These are phyloP conservation scores for Cheilosia vernalis DNA, from an alignment of 2,888 invertebrate species.

Conservation along the genomic window DNA sequence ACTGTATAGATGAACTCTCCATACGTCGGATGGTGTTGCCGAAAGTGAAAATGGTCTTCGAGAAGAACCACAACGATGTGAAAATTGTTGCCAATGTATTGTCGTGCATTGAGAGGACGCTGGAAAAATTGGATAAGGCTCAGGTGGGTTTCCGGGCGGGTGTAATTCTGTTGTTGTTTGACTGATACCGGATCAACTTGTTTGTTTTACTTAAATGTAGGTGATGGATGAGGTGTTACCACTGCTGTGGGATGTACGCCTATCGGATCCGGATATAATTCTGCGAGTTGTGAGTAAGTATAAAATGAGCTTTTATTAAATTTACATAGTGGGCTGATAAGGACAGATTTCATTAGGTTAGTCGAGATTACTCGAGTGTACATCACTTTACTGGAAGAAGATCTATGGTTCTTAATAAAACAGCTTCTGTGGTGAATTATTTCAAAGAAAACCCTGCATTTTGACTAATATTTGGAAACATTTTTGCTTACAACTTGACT, in stretches of 20 bases:
- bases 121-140: constrained; percentile 92
- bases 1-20: constrained; percentile 92
- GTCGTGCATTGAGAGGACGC: constrained; percentile 90
- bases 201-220: constrained; percentile 75
- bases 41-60: constrained; percentile 91
- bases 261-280: constrained; percentile 94
- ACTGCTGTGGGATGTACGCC: constrained; percentile 92
- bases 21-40: constrained; percentile 92
- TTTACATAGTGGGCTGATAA: too few relatives aligned
- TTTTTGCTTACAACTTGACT: too few relatives aligned
- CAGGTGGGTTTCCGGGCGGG: constrained; percentile 83
- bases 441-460: too few relatives aligned
- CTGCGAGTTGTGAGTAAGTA: constrained; percentile 97
- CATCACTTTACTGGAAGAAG: too few relatives aligned
- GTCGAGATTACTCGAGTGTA: too few relatives aligned
- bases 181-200: constrained; percentile 39
- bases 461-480: too few relatives aligned
- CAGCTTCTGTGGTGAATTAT: too few relatives aligned
- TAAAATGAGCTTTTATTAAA: not conserved
- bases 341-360: too few relatives aligned
- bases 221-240: constrained; percentile 96
- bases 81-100: constrained; percentile 92
- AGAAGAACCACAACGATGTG: constrained; percentile 91
- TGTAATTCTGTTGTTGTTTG: constrained; percentile 14
- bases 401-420: too few relatives aligned